These are phyloP conservation scores for Dynastes tityus DNA, from an alignment of 2,888 invertebrate genomes.

Conservation along the genomic window DNA sequence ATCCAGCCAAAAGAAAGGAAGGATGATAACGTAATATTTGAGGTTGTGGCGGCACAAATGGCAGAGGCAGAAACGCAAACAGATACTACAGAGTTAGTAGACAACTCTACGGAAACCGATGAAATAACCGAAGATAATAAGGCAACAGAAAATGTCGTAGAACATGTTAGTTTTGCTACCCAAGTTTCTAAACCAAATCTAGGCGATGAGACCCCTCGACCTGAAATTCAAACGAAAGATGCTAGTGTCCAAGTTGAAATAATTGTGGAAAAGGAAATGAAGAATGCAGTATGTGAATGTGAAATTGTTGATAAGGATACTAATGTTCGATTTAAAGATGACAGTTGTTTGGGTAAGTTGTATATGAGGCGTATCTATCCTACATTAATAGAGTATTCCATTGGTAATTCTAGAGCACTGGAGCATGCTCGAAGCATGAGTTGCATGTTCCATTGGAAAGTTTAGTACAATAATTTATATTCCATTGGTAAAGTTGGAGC, in stretches of 20 bases:
- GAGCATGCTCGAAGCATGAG: too few species aligned
- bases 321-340: neutral
- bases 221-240: slow-evolving; percentile 14
- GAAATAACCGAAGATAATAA: neutral
- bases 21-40: slow-evolving; percentile 34
- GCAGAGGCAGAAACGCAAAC: slow-evolving; percentile 32
- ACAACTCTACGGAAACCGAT: slow-evolving; percentile 34
- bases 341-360: too few species aligned
- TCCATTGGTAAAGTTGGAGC: too few species aligned
- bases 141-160: neutral
- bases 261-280: neutral
- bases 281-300: slow-evolving; percentile 25
- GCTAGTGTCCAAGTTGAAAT: slow-evolving; percentile 33
- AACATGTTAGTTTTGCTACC: neutral
- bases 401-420: too few species aligned
- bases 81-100: neutral
- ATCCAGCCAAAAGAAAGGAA: slow-evolving; percentile 13
- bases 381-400: too few species aligned
- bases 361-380: too few species aligned
- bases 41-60: slow-evolving; percentile 37
- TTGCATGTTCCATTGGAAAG: too few species aligned
- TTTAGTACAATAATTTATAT: too few species aligned
- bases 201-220: neutral
- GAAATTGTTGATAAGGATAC: slow-evolving; percentile 1
- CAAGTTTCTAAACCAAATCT: slow-evolving; percentile 23